Evolutionary conservation across 2,888 invertebrate genomes (phyloP).

Genomic region (Craniophora ligustri): DNA sequence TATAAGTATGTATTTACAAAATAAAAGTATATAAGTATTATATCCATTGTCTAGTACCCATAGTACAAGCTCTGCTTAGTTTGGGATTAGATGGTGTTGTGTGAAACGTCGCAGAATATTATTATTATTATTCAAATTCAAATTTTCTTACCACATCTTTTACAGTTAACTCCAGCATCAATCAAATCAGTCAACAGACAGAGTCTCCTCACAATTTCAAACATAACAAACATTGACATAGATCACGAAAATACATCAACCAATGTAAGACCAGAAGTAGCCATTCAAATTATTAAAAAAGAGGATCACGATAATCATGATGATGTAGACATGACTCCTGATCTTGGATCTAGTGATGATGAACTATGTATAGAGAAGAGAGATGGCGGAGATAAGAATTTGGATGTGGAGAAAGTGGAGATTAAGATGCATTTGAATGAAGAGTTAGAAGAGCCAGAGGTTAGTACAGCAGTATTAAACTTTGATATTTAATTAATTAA

Average conservation of each 20-base stretch:
- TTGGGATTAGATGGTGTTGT: too few species aligned
- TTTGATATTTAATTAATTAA: too few species aligned
- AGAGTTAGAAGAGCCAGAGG: conserved; percentile 13
- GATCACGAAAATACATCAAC: conserved; percentile 30
- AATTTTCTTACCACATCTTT: conserved; percentile 14
- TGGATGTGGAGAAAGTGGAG: conserved; percentile 48
- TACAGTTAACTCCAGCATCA: conserved; percentile 61
- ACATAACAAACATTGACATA: conserved; percentile 38
- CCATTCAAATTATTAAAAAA: conserved; percentile 61
- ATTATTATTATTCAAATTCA: too few species aligned
- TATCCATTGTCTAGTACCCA: too few species aligned
- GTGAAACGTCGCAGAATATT: too few species aligned
- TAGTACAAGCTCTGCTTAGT: too few species aligned
- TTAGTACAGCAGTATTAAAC: background rate
- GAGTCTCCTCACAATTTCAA: conserved; percentile 57
- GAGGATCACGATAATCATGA: conserved; percentile 60
- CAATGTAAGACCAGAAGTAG: conserved; percentile 23
- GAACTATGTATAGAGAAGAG: conserved; percentile 73
- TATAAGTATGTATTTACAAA: too few species aligned
- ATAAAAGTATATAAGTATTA: too few species aligned
- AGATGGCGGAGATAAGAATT: conserved; percentile 54
- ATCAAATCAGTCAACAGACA: conserved; percentile 64
- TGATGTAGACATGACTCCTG: conserved; percentile 7
- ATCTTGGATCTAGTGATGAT: conserved; percentile 65
- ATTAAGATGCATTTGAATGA: conserved; percentile 21